These are phyloP conservation scores for Anniella stebbinsi DNA, from an alignment of 2,797 vertebrate genomes.

Conservation along the genomic window DNA sequence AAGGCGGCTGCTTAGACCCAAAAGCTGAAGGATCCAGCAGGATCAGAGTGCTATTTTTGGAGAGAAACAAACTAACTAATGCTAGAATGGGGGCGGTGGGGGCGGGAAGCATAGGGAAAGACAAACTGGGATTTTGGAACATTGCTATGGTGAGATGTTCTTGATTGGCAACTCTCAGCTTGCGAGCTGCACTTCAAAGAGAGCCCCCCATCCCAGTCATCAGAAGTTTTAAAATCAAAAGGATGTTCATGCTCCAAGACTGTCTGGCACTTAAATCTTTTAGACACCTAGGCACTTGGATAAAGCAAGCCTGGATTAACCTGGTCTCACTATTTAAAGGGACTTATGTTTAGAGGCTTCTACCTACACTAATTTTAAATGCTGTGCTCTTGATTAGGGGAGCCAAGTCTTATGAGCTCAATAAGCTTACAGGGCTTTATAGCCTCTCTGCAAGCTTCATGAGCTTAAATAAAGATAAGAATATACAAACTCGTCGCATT, in stretches of 20 bases:
- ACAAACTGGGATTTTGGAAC: background rate
- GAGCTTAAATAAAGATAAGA: constrained; percentile 67
- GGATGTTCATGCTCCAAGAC: constrained; percentile 57
- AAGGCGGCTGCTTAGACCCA: background rate
- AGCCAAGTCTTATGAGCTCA: constrained; percentile 70
- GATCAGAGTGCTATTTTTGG: background rate
- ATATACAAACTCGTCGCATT: constrained; percentile 54
- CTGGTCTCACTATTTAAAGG: constrained; percentile 64
- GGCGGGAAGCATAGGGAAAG: background rate
- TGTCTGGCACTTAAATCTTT: constrained; percentile 67
- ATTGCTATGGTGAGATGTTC: background rate
- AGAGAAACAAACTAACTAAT: background rate
- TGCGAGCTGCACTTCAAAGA: constrained; percentile 58
- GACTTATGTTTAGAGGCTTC: constrained; percentile 64
- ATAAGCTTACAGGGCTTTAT: constrained; percentile 62
- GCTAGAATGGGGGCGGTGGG: background rate
- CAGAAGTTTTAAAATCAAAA: constrained; percentile 66
- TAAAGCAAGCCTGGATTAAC: constrained; percentile 74
- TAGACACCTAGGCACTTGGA: constrained; percentile 56
- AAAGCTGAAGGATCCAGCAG: background rate
- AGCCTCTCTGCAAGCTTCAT: constrained; percentile 64
- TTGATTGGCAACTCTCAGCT: constrained; percentile 54
- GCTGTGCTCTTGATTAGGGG: constrained; percentile 53
- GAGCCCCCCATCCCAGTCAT: constrained; percentile 54
- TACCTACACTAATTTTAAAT: constrained; percentile 66